Conservation (phyloP, 2,888 invertebrate genomes). For the Chrysolina americana region DNA sequence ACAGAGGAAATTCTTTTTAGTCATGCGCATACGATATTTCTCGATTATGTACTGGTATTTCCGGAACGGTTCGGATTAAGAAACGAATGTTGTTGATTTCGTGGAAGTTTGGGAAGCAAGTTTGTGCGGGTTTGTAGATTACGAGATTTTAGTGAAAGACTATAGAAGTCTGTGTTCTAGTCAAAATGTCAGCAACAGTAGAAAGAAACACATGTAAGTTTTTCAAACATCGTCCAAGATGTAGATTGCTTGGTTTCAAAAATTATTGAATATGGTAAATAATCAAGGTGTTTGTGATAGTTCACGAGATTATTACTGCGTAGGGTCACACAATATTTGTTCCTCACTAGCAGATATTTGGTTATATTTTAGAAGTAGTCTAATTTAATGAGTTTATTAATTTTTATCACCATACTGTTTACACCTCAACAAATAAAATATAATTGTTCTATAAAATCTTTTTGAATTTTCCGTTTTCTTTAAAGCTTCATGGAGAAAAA, state of each 20-base stretch:
- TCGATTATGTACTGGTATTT: constrained; percentile 43
- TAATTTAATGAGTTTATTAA: too few species aligned
- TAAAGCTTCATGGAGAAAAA: constrained; percentile 57
- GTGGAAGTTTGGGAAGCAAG: constrained; percentile 56
- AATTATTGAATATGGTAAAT: background rate
- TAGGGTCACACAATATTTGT: too few species aligned
- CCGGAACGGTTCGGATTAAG: constrained; percentile 47
- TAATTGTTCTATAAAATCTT: background rate
- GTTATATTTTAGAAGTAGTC: too few species aligned
- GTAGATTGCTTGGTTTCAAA: background rate
- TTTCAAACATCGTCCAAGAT: constrained; percentile 4
- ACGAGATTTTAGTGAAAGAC: background rate
- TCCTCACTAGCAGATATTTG: too few species aligned
- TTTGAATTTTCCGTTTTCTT: constrained; percentile 25
- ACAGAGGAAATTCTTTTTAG: background rate
- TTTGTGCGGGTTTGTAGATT: constrained; percentile 51
- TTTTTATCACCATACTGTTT: too few species aligned
- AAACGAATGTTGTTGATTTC: constrained; percentile 48
- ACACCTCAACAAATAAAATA: background rate
- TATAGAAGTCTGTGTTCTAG: constrained; percentile 29
- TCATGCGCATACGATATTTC: constrained; percentile 9
- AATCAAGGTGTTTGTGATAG: background rate
- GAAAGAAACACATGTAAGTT: constrained; percentile 53
- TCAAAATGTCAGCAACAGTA: constrained; percentile 53
- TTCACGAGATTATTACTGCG: too few species aligned